A percentile compares a stretch with the other conserved stretches of the same genome.
phyloP scores from a whole-genome alignment of 2,113 vertebrate genomes.

The Elephantulus edwardii region DNA sequence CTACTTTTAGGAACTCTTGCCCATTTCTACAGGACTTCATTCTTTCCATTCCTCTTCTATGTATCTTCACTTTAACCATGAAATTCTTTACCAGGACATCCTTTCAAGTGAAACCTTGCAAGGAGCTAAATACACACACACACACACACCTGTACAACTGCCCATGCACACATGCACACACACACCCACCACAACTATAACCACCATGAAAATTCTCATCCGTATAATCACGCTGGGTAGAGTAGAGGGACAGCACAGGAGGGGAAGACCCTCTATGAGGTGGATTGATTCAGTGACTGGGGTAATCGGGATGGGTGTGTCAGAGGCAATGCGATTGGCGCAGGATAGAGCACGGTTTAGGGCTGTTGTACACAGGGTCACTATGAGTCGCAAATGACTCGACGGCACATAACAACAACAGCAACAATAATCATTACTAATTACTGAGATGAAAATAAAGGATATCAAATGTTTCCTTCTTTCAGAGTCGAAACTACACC shows the following conservation, averaged over 20 bases:
- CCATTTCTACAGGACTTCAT: not conserved
- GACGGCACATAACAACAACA: no score
- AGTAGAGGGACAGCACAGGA: no score
- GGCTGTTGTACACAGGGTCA: no score
- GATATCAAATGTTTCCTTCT: not conserved
- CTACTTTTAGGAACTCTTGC: not conserved
- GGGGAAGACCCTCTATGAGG: no score
- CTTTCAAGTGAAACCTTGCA: not conserved
- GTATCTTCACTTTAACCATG: not conserved
- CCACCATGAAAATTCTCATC: no score
- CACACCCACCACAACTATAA: not conserved
- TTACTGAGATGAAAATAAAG: slow-evolving; percentile 7
- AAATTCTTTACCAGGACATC: not conserved
- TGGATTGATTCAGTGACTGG: no score
- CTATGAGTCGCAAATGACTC: no score
- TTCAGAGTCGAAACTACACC: not conserved
- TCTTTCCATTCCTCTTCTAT: not conserved
- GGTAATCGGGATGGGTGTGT: no score
- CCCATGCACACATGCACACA: rapidly evolving
- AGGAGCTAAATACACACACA: not conserved
- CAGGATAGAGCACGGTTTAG: no score
- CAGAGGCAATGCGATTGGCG: no score
- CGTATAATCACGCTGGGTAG: no score
- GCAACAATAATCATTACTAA: no score
- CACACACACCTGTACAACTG: rapidly evolving